A percentile compares a stretch with the other conserved stretches of the same genome.
Evolutionary conservation across 2,797 vertebrate genomes (phyloP).

Genomic region (Rhabdophis nuchalis): DNA sequence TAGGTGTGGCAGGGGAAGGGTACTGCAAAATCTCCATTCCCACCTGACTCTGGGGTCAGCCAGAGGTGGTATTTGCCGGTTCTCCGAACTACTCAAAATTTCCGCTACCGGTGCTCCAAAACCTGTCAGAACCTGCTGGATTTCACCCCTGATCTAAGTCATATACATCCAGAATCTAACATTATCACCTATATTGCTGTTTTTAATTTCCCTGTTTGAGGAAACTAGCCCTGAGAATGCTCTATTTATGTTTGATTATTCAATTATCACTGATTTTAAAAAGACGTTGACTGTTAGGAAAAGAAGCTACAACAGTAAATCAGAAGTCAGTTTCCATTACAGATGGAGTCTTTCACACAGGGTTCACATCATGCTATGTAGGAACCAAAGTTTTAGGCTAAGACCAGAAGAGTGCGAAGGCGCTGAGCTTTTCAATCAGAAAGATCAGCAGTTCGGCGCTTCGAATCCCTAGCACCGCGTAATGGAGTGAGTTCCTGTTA

Average conservation of each 20-base stretch:
- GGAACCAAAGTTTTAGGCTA: not conserved
- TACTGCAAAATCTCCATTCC: no score
- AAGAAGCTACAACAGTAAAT: not conserved
- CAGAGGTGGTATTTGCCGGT: no score
- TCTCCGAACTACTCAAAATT: no score
- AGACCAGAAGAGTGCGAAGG: not conserved
- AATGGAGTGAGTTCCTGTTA: no score
- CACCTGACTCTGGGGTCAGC: no score
- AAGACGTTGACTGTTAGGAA: not conserved
- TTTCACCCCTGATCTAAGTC: not conserved
- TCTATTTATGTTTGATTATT: not conserved
- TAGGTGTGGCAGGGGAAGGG: no score
- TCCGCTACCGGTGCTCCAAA: no score
- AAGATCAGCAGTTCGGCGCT: no score
- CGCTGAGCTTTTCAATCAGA: no score
- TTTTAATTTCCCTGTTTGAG: not conserved
- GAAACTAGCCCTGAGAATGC: not conserved
- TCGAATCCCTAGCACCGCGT: no score
- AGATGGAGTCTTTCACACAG: no score
- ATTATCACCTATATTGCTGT: not conserved
- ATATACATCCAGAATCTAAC: not conserved
- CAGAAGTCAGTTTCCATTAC: not conserved
- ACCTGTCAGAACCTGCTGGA: no score
- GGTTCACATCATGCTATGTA: not conserved
- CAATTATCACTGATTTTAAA: not conserved